Evolutionary conservation across 2,113 vertebrate species (phyloP), one percentile per base, ranked within the genome.

Genomic region (Cheirogaleus medius): DNA sequence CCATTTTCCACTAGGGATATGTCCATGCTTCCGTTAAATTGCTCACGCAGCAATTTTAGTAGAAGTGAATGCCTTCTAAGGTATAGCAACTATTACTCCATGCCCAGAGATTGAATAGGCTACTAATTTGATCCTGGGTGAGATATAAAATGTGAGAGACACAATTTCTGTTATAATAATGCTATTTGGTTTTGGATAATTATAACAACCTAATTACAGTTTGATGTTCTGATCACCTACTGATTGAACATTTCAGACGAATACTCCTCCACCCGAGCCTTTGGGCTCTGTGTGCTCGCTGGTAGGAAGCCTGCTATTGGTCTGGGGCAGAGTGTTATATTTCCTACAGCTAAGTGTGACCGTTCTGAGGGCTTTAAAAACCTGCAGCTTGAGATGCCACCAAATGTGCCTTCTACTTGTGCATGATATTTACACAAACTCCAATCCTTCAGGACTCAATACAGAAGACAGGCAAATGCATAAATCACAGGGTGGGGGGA

Each of bases 171-270:
- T 56, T 89, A 91, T 81, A 74, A 63, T 44, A 27, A 42, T 78
- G 60, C 71, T 91, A 21, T 37, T 96, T 66, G 78, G 68, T 64
- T 82, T 92, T 95, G 78, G 83, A 21, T 80, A 86, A 88, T 83
- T 69, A 42, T 39, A 49, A 86, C 58, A 34, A 42, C 54, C 54
- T 71, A 68, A 87, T 94, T 89, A 66, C 10, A 90, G 60, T 58
- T 74, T 71, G 91, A 73, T 32, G 58, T 25, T 78, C 64, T n/a
- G 58, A 44, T 81, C 73, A 23, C 60, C 64, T 39, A 20, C 68
- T 32, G 27, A 44, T 56, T 60, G 83, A 63, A 34, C 44, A 37
- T 56, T 77, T 47, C 63, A 52, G 66, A n/a, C 34, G 34, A 44
- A 42, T 13, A 15, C 42, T 27, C 20, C 29, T 8, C 54, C 34